Conservation (phyloP, 2,113 vertebrate genomes). For the Erythrocebus patas region DNA sequence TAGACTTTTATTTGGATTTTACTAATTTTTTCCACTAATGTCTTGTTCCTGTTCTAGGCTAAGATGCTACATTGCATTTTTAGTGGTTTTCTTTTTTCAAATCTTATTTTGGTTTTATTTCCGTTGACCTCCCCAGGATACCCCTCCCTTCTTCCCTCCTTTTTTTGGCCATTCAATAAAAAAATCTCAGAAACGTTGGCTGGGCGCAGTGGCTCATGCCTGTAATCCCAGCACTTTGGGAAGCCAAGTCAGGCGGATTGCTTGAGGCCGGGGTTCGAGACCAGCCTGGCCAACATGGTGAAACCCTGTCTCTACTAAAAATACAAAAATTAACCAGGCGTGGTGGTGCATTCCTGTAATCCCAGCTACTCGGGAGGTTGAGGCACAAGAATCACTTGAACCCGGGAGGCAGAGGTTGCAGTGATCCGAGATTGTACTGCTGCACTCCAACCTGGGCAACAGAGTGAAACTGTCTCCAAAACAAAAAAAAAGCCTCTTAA, state of each 20-base stretch:
- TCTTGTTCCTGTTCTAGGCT: not conserved
- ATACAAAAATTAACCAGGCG: not conserved
- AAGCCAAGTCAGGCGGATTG: not conserved
- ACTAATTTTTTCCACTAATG: not conserved
- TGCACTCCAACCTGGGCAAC: not conserved
- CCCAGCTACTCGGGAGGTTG: not conserved
- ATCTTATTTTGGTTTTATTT: not conserved
- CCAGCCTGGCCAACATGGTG: not conserved
- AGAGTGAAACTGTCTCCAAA: not conserved
- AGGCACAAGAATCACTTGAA: not conserved
- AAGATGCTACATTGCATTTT: not conserved
- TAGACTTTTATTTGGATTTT: not conserved
- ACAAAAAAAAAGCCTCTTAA: not conserved
- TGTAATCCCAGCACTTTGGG: not conserved
- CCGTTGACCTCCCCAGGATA: not conserved
- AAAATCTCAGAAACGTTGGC: too few species aligned
- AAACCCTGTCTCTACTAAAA: not conserved
- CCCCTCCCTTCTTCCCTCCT: not conserved
- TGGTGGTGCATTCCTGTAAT: not conserved
- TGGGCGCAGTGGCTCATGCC: fast-evolving
- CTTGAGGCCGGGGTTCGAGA: not conserved
- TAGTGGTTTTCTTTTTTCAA: not conserved
- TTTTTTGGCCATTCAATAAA: not conserved
- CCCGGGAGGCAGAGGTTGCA: not conserved
- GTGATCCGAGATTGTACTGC: not conserved